These are phyloP conservation scores for Danio choprae DNA, from an alignment of 2,797 vertebrate species.

Conservation along the genomic window DNA sequence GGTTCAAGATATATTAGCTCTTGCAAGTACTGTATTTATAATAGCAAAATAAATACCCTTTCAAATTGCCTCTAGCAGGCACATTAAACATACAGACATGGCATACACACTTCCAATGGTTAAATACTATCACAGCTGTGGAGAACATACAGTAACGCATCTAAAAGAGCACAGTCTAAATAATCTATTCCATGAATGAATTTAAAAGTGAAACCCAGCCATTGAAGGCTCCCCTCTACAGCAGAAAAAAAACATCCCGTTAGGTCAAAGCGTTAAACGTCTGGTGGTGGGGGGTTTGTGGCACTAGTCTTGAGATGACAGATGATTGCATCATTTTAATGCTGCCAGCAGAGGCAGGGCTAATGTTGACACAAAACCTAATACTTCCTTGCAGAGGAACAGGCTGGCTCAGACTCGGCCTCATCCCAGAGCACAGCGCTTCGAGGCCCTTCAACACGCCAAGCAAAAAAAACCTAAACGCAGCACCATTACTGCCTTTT, in stretches of 20 bases:
- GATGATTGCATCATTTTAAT: slow-evolving; percentile 77
- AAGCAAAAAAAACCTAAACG: slow-evolving; percentile 64
- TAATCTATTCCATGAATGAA: slow-evolving; percentile 31
- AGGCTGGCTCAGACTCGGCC: slow-evolving; percentile 32
- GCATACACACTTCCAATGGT: neutral
- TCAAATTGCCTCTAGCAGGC: slow-evolving; percentile 9
- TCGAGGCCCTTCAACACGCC: slow-evolving; percentile 21
- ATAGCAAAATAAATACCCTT: slow-evolving; percentile 20
- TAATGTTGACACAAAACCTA: slow-evolving; percentile 83
- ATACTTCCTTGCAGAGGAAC: slow-evolving; percentile 81
- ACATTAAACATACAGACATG: slow-evolving; percentile 23
- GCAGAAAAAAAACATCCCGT: slow-evolving; percentile 49
- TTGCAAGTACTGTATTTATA: neutral
- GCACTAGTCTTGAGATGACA: slow-evolving; percentile 74
- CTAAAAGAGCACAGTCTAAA: slow-evolving; percentile 2
- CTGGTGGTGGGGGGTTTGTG: slow-evolving; percentile 48
- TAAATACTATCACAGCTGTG: slow-evolving; percentile 8
- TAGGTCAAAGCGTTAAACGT: slow-evolving; percentile 52
- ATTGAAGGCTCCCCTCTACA: slow-evolving; percentile 13
- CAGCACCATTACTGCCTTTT: slow-evolving; percentile 53
- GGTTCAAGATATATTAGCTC: neutral
- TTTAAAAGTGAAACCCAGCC: slow-evolving; percentile 19
- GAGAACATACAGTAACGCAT: slow-evolving; percentile 28
- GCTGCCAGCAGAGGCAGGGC: slow-evolving; percentile 75
- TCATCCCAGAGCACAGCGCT: slow-evolving; percentile 12